phyloP scores from a whole-genome alignment of 2,888 invertebrate species.

The Drepanosiphum platanoidis region DNA sequence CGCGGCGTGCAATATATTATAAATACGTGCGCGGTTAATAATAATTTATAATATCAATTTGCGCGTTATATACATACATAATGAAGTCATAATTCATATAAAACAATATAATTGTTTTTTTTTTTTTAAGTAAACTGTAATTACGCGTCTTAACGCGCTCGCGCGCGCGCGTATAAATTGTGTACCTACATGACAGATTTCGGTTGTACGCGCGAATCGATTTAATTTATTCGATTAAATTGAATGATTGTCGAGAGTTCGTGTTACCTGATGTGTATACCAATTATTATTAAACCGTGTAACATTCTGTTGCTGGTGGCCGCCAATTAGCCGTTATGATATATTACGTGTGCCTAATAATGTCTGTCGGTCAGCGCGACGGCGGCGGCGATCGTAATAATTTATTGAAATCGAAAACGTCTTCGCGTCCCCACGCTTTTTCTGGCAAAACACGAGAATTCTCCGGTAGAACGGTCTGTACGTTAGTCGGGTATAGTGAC shows the following conservation, averaged over 20 bases:
- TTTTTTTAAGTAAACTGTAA: not conserved
- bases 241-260: not conserved
- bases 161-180: not conserved
- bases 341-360: not conserved
- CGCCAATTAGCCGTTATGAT: too few species aligned
- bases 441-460: not conserved
- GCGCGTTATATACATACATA: not conserved
- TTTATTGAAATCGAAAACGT: not conserved
- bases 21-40: not conserved
- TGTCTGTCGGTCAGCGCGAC: not conserved
- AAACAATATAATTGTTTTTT: slow-evolving; percentile 36
- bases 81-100: slow-evolving; percentile 34
- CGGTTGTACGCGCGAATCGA: not conserved
- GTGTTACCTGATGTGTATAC: too few species aligned
- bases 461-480: not conserved
- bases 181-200: slow-evolving; percentile 18
- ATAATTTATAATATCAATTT: slow-evolving; percentile 14
- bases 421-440: too few species aligned
- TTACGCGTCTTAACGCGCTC: too few species aligned
- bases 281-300: too few species aligned
- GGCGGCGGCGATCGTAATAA: not conserved
- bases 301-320: too few species aligned
- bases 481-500: not conserved
- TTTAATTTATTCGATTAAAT: not conserved
- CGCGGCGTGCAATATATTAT: not conserved